Conservation (phyloP, 2,888 invertebrate species). For the Plagiodera versicolora region DNA sequence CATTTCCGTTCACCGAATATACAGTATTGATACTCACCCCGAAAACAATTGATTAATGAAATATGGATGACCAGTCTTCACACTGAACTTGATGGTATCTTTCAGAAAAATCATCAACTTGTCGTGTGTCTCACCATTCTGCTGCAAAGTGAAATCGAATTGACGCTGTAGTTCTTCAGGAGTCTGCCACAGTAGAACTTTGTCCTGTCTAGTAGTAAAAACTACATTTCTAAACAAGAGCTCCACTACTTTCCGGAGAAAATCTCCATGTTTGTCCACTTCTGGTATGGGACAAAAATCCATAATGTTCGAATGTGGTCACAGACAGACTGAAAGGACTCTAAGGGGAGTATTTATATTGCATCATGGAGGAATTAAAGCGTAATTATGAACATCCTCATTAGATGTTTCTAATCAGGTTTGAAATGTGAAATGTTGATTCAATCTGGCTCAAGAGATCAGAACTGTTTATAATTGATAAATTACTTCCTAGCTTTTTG, state of each 20-base stretch:
- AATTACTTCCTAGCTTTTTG: background rate
- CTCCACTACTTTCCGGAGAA: slow-evolving; percentile 52
- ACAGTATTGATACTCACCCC: slow-evolving; percentile 56
- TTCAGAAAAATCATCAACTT: slow-evolving; percentile 54
- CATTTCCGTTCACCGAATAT: too few species aligned
- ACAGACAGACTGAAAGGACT: background rate
- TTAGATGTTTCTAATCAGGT: background rate
- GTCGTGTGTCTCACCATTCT: slow-evolving; percentile 52
- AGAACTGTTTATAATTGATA: background rate
- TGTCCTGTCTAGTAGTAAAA: slow-evolving; percentile 52
- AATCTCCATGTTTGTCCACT: slow-evolving; percentile 50
- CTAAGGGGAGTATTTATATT: slow-evolving; percentile 10
- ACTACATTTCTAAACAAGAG: slow-evolving; percentile 53
- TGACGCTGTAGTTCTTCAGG: slow-evolving; percentile 55
- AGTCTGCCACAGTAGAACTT: slow-evolving; percentile 58
- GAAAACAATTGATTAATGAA: slow-evolving; percentile 63
- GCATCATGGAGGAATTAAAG: background rate
- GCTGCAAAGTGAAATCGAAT: slow-evolving; percentile 52
- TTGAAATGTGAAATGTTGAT: background rate
- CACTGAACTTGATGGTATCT: slow-evolving; percentile 59
- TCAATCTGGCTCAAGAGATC: background rate
- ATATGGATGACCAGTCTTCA: slow-evolving; percentile 62
- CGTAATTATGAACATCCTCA: background rate
- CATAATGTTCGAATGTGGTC: slow-evolving; percentile 34
- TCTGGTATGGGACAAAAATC: slow-evolving; percentile 50